These are phyloP conservation scores for Phyllotis vaccarum DNA, from an alignment of 2,797 vertebrate genomes.

Conservation along the genomic window DNA sequence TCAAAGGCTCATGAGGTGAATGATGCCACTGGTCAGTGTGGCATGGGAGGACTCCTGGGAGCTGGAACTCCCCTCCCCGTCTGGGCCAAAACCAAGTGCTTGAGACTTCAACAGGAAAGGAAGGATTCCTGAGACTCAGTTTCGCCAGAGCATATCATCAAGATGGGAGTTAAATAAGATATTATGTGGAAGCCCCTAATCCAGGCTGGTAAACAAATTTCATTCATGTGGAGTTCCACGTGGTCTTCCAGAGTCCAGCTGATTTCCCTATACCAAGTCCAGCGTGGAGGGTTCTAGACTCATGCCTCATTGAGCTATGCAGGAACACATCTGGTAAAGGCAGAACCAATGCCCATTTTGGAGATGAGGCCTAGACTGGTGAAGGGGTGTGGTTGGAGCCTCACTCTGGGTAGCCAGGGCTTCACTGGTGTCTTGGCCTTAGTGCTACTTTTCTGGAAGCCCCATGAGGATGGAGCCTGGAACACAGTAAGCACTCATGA, in stretches of 20 bases:
- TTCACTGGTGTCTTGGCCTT: background rate
- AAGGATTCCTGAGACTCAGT: background rate
- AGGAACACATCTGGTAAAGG: accelerated
- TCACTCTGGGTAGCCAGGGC: background rate
- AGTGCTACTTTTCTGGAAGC: background rate
- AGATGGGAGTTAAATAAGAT: background rate
- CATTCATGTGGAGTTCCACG: background rate
- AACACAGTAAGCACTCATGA: accelerated
- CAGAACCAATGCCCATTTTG: background rate
- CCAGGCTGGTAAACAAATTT: background rate
- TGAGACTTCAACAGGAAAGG: background rate
- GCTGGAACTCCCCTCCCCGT: background rate
- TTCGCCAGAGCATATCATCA: background rate
- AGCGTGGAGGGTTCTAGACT: accelerated
- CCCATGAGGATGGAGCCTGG: background rate
- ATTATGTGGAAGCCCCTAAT: accelerated
- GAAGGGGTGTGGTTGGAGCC: accelerated
- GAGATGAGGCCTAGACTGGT: background rate
- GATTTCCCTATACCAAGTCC: accelerated
- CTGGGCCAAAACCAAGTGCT: background rate
- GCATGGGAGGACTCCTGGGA: background rate
- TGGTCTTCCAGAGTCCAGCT: background rate
- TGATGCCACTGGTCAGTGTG: accelerated
- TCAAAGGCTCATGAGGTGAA: accelerated
- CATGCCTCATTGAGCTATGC: accelerated